Evolutionary conservation across 2,797 vertebrate genomes (phyloP).

Genomic region (Lerista edwardsae): DNA sequence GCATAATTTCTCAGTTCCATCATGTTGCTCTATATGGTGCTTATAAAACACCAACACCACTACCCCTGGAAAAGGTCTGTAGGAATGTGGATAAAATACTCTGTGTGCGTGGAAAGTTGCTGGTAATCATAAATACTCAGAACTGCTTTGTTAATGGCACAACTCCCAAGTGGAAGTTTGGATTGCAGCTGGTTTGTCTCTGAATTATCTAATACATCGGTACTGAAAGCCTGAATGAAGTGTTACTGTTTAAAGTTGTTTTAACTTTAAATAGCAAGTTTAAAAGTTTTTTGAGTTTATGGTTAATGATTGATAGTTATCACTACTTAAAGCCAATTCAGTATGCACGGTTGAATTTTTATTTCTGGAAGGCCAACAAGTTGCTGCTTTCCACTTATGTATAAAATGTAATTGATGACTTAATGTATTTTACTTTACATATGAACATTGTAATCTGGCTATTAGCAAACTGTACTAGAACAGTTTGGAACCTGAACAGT

Average conservation of each 20-base stretch:
- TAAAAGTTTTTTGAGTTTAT: too few relatives aligned
- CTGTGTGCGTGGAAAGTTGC: neutral
- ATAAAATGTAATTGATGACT: too few relatives aligned
- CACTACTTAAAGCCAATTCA: too few relatives aligned
- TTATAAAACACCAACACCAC: neutral
- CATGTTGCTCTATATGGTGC: neutral
- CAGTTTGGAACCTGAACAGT: neutral
- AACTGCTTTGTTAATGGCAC: neutral
- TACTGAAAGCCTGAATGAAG: neutral
- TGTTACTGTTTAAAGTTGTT: neutral
- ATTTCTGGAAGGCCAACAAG: too few relatives aligned
- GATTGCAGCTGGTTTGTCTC: neutral
- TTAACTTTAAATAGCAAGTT: too few relatives aligned
- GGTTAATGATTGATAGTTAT: too few relatives aligned
- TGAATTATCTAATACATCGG: too few relatives aligned
- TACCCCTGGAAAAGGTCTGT: neutral
- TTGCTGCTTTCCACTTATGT: too few relatives aligned
- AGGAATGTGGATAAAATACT: neutral
- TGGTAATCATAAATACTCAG: neutral
- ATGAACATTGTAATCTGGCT: neutral
- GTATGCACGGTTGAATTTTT: too few relatives aligned
- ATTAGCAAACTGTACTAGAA: neutral
- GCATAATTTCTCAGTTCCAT: neutral
- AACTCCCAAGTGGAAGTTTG: neutral
- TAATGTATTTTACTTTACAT: too few relatives aligned